These are phyloP conservation scores for Monomorium pharaonis DNA, from an alignment of 1,140 invertebrate species.

Conservation along the genomic window DNA sequence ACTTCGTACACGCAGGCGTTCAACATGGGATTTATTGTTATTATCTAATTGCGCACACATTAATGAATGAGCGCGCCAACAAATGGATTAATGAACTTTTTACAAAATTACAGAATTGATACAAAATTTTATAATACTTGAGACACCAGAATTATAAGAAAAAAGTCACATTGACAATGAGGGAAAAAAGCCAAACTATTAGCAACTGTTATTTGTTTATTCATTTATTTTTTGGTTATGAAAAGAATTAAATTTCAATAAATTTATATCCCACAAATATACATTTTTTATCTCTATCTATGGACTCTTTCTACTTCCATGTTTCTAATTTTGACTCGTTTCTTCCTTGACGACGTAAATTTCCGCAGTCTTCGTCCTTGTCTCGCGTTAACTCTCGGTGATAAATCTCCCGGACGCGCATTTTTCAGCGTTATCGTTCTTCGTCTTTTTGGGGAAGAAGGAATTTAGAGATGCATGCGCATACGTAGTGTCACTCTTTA, in stretches of 20 bases:
- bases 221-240: too few relatives aligned
- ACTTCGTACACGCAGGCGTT: constrained; percentile 38
- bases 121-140: neutral
- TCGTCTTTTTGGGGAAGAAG: constrained; percentile 40
- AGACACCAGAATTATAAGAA: neutral
- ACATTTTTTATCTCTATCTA: too few relatives aligned
- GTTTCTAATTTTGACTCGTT: neutral
- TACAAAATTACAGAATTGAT: too few relatives aligned
- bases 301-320: neutral
- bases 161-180: too few relatives aligned
- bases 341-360: constrained; percentile 40
- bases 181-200: too few relatives aligned
- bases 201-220: too few relatives aligned
- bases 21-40: constrained; percentile 29
- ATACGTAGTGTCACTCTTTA: constrained; percentile 59
- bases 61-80: constrained; percentile 2
- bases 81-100: neutral
- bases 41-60: constrained; percentile 23
- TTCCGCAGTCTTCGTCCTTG: constrained; percentile 44
- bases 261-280: too few relatives aligned
- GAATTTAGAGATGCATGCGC: constrained; percentile 42
- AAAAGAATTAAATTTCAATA: too few relatives aligned
- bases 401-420: constrained; percentile 61
- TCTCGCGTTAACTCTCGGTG: constrained; percentile 30
- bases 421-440: constrained; percentile 66